Evolutionary conservation across 1,140 invertebrate genomes (phyloP).

Genomic region (Cydia amplana): DNA sequence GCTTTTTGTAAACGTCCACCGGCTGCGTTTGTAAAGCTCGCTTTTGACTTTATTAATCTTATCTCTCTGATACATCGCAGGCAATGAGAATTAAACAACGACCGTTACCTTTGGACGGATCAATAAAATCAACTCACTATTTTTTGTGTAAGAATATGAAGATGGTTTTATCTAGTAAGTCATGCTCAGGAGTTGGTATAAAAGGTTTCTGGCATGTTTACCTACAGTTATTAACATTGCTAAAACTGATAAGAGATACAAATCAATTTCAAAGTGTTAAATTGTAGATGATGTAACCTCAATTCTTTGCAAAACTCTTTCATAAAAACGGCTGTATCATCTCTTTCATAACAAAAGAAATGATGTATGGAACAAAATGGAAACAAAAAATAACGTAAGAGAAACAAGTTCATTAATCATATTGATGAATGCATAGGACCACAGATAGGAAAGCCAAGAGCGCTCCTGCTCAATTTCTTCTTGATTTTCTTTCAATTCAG

Average conservation of each 20-base stretch:
- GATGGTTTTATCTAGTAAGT: slow-evolving; percentile 9
- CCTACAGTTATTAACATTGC: neutral
- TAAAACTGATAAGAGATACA: neutral
- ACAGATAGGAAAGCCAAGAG: slow-evolving; percentile 43
- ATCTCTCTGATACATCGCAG: slow-evolving; percentile 65
- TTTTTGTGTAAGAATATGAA: slow-evolving; percentile 5
- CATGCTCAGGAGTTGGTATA: neutral
- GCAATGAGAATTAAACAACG: slow-evolving; percentile 53
- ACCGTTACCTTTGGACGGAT: slow-evolving; percentile 42
- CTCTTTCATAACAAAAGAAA: slow-evolving; percentile 31
- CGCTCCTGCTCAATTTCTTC: slow-evolving; percentile 39
- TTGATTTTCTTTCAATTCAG: slow-evolving; percentile 36
- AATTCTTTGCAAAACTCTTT: neutral
- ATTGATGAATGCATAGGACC: slow-evolving; percentile 57
- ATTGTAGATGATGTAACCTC: neutral
- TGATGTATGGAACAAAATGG: slow-evolving; percentile 44
- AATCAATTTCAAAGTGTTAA: neutral
- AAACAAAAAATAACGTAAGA: slow-evolving; percentile 42
- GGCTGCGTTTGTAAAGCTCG: slow-evolving; percentile 61
- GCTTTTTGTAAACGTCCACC: slow-evolving; percentile 69
- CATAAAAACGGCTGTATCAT: neutral
- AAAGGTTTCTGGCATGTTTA: neutral
- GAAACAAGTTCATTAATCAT: slow-evolving; percentile 57
- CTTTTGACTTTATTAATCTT: slow-evolving; percentile 67
- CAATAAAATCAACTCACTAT: slow-evolving; percentile 9